These are phyloP conservation scores for Galeopsomyia nigrocyanea DNA, from an alignment of 2,888 invertebrate genomes.

Conservation along the genomic window DNA sequence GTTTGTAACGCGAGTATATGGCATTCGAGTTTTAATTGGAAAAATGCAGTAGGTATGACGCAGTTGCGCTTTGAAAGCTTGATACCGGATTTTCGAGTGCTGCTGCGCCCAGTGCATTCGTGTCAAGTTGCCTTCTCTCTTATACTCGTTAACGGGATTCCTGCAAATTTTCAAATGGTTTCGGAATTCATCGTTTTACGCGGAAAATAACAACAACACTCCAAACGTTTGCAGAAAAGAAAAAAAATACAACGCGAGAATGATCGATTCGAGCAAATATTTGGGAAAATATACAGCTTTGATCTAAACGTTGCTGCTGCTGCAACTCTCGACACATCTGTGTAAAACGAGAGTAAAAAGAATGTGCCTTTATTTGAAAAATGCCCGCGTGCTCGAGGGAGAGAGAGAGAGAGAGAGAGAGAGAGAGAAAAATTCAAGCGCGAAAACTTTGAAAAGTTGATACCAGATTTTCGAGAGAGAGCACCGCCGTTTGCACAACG, in stretches of 20 bases:
- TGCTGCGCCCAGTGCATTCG: no score
- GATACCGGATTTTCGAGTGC: no score
- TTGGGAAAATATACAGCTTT: no score
- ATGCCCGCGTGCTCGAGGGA: not conserved
- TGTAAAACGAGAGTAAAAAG: conserved; percentile 24
- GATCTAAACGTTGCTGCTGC: no score
- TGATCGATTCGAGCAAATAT: no score
- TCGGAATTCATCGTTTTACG: no score
- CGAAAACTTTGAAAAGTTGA: conserved; percentile 34
- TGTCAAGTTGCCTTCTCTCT: no score
- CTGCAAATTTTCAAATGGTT: no score
- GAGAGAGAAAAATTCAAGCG: no score
- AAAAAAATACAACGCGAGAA: not conserved
- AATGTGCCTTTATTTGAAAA: conserved; percentile 23
- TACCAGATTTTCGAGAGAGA: conserved; percentile 34
- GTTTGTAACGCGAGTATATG: not conserved
- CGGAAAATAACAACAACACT: no score
- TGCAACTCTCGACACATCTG: not conserved
- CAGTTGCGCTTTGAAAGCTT: no score
- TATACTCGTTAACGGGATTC: no score
- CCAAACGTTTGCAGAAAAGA: not conserved
- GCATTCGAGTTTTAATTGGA: conserved; percentile 32
- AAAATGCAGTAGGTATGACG: conserved; percentile 18
- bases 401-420: not conserved
- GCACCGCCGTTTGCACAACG: not conserved